Evolutionary conservation across 2,113 vertebrate species (phyloP).

Genomic region (Fulica atra): DNA sequence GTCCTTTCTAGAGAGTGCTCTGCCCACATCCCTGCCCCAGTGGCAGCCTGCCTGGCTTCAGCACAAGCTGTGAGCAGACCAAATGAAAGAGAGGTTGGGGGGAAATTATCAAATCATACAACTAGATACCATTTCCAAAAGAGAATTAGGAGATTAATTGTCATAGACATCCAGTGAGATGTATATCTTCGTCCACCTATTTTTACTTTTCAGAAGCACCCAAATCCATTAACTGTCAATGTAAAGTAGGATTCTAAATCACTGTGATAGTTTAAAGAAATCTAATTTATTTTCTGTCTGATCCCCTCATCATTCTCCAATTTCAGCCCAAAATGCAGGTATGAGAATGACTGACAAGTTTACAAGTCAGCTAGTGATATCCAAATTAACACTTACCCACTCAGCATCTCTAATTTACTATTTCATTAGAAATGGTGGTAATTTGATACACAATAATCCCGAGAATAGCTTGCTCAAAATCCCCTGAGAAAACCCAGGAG

Average conservation of each 20-base stretch:
- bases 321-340: not conserved
- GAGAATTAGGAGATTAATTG: not conserved
- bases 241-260: not conserved
- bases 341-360: not conserved
- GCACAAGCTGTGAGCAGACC: not conserved
- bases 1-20: not conserved
- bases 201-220: not conserved
- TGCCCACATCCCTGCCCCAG: not conserved
- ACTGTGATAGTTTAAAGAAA: not conserved
- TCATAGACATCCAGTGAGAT: not conserved
- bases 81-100: not conserved
- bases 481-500: not conserved
- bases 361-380: not conserved
- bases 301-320: not conserved
- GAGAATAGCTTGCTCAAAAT: not conserved
- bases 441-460: constrained; percentile 30
- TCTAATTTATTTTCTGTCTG: not conserved
- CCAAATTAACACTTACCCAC: not conserved
- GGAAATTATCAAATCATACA: not conserved
- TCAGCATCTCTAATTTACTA: not conserved
- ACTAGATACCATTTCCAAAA: not conserved
- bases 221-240: not conserved
- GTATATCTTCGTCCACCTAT: not conserved
- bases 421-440: constrained; percentile 11
- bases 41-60: too few relatives aligned